Evolutionary conservation across 2,888 invertebrate genomes (phyloP), one percentile per base, ranked within the genome.

Genomic region (Apamea epomidion): DNA sequence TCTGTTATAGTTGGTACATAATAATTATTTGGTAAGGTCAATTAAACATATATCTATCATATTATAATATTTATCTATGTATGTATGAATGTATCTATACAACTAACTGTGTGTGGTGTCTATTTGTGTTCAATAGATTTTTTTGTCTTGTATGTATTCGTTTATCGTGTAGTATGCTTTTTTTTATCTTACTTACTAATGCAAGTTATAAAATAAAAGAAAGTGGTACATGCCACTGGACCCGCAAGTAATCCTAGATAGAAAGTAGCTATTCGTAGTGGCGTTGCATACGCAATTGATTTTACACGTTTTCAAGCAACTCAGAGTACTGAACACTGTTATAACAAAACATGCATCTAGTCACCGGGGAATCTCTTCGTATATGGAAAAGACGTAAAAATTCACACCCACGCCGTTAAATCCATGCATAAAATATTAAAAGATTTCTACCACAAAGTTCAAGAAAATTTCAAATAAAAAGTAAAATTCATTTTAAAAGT

Each of bases 401-500:
- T 74, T 86, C 68, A 85, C 65, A 78, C 69, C 76, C 74, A 78
- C 73, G 51, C 68, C 67, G 69, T 73, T 75, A 86, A 76, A 85
- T 83, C 79, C 70, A 80, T 78, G 81, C 76, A 85, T 87, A 85
- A 81, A 86, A 86, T 81, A 71, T 87, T 64, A 80, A 82, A 85
- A 83, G 82, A 78, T 83, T 87, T 83, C 64, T 75, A 74, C 73
- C 76, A 80, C 80, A 80, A 89, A 82, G 81, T 84, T 85, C 25
- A 78, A 88, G 81, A 88, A 80, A 80, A 80, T 84, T 82, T 84
- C 82, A 83, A 85, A 88, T 84, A 80, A 86, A 85, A 89, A 82
- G 88, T 81, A 85, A 88, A 83, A 83, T 78, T 87, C 79, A 83
- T 89, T 87, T 89, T 86, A 84, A 85, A 88, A 89, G 88, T 87